Base-by-base conservation (phyloP, 2,888 invertebrate species). In the Hyposoter dolosus region DNA sequence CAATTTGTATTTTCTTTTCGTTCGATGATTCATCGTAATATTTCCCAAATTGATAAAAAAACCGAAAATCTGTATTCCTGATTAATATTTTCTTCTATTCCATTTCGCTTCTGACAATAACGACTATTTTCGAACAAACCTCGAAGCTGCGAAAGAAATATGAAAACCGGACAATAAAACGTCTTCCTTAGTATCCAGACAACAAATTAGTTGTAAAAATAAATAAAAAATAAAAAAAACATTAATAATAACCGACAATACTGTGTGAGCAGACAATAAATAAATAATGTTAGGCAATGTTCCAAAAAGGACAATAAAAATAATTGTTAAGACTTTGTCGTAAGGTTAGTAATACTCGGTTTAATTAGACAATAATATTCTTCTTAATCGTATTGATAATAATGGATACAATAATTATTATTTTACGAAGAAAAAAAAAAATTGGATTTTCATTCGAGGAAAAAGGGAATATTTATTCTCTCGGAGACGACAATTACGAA, bases 221-320 rank as follows among this genome's bases (percentile, higher is more conserved):
- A 79, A 82, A 84, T 85, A 85, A 83, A 86, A 77, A 79, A 87
- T 80, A 81, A 74, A n/a, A n/a, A 45, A 35, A 89, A 88, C 9
- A 87, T 87, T 91, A 92, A 91, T 91, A 91, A 91, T 93, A 93
- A 92, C 92, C 91, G 93, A 93, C 93, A 93, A 93, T 93, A 93
- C 93, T 93, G 93, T 93, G 93, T 93, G 93, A 93, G 87, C 93
- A 93, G 93, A 93, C 93, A 93, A 93, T 93, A 93, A 93, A 91
- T 93, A 92, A 93, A 91, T 93, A 93, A 88, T 87, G 68, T 90
- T 93, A 93, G 90, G 91, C 88, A 91, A 92, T 90, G 93, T 93
- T 93, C 93, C 92, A 91, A 86, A 82, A 91, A 88, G 93, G 93
- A 93, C 93, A 93, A 93, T 93, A 93, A 93, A 66, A 88, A 63